A percentile compares a stretch with the other conserved stretches of the same genome.
phyloP scores from a whole-genome alignment of 2,888 invertebrate species.

The Apoda limacodes region DNA sequence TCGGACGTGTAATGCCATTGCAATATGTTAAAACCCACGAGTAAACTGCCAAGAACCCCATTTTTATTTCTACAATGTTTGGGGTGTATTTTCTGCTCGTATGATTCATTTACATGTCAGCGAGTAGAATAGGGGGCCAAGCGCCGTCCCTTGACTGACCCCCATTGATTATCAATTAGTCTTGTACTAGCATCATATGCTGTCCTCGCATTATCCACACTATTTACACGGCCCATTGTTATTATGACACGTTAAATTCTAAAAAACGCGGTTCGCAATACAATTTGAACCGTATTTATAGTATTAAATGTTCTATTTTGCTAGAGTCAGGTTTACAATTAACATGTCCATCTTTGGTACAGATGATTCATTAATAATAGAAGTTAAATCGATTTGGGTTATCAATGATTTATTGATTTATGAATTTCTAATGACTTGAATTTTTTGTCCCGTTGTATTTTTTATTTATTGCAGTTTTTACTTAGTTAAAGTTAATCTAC shows the following conservation, averaged over 20 bases:
- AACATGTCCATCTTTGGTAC: slow-evolving; percentile 62
- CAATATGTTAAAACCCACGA: slow-evolving; percentile 62
- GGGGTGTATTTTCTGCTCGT: slow-evolving; percentile 35
- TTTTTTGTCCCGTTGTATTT: slow-evolving; percentile 36
- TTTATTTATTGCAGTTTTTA: no score
- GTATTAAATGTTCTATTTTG: slow-evolving; percentile 27
- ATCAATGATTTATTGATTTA: slow-evolving; percentile 61
- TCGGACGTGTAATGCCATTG: slow-evolving; percentile 63
- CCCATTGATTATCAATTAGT: slow-evolving; percentile 69
- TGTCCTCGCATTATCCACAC: slow-evolving; percentile 60
- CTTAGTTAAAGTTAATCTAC: no score
- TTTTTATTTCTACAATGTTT: slow-evolving; percentile 33
- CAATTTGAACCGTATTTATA: slow-evolving; percentile 25
- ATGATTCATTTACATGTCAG: slow-evolving; percentile 60
- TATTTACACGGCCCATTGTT: slow-evolving; percentile 59
- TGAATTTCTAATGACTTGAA: slow-evolving; percentile 54
- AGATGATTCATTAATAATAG: slow-evolving; percentile 61
- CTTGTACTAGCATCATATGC: slow-evolving; percentile 57
- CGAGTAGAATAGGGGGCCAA: slow-evolving; percentile 36
- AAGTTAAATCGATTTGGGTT: slow-evolving; percentile 58
- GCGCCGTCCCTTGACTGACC: slow-evolving; percentile 35
- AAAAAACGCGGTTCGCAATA: slow-evolving; percentile 29
- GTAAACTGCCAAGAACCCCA: slow-evolving; percentile 33
- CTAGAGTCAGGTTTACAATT: slow-evolving; percentile 30
- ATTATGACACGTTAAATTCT: slow-evolving; percentile 45